Conservation (phyloP, 2,888 invertebrate genomes). For the Sinodicranocentrus sp. region DNA sequence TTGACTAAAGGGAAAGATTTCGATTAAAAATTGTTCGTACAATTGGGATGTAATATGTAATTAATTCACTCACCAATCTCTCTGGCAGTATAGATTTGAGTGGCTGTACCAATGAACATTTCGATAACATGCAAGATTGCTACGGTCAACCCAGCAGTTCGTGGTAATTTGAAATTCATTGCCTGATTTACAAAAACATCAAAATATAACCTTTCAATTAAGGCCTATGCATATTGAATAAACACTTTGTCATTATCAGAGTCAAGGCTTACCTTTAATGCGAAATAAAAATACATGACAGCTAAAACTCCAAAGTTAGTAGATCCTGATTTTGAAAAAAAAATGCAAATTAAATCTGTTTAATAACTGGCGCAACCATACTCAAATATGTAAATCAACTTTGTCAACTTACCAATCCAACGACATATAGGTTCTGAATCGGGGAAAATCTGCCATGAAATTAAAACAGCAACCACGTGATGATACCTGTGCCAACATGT, state of each 20-base stretch:
- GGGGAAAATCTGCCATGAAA: constrained; percentile 71
- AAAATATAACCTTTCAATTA: constrained; percentile 1
- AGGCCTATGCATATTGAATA: too few species aligned
- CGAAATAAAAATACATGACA: constrained; percentile 68
- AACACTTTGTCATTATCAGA: too few species aligned
- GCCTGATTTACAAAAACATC: constrained; percentile 35
- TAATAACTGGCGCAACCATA: too few species aligned
- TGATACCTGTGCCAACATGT: constrained; percentile 55
- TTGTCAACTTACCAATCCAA: too few species aligned
- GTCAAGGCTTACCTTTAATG: constrained; percentile 67
- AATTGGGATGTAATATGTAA: constrained; percentile 2
- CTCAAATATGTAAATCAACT: too few species aligned
- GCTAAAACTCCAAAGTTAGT: constrained; percentile 65
- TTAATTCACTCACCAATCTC: constrained; percentile 58
- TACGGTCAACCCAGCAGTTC: constrained; percentile 54
- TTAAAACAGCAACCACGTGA: constrained; percentile 59
- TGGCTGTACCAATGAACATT: constrained; percentile 68
- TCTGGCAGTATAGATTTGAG: constrained; percentile 67
- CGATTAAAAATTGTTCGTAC: background rate
- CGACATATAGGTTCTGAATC: constrained; percentile 71
- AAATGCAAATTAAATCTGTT: too few species aligned
- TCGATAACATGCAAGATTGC: constrained; percentile 69
- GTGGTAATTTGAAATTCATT: constrained; percentile 67
- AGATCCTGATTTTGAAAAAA: too few species aligned
- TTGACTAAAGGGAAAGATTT: constrained; percentile 40